Evolutionary conservation across 1,140 invertebrate genomes (phyloP), one percentile per base, ranked within the genome.

Genomic region (Saccostrea cuccullata): DNA sequence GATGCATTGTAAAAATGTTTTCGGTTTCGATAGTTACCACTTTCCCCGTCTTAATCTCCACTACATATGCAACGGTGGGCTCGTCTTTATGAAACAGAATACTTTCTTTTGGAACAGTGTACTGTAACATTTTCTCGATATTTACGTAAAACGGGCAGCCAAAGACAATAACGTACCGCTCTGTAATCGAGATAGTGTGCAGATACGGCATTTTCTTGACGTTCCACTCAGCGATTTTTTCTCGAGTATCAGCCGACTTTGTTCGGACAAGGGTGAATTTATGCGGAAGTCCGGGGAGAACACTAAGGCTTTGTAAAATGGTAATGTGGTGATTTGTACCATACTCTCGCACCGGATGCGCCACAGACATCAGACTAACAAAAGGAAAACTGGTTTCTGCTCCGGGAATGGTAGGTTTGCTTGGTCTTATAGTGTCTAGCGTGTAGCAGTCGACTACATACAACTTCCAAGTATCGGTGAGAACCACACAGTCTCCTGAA

Each of bases 171-270:
- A 90, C 93, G 82, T 93, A 92, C 47, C 91, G 89, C 64, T 89
- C 58, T 0, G 93, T 94, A 3, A 93, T 91, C 0, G 93, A 92
- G 85, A 94, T 93, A 4, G 92, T 93, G 85, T 94, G 94, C 93
- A 94, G 93, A 90, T 94, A 94, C 1, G 92, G 92, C 11, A 93
- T 89, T 55, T 89, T 87, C 20, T 92, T 91, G 13, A 94, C 92
- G 1, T 89, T 58, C 92, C 92, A 93, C 47, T 88, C 47, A 0
- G 93, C 91, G 36, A 94, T 89, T 12, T 92, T 70, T 84, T 92
- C 91, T 15, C 93, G 85, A 15, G 91, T 70, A 47, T 84, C 67
- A 1, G 89, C 47, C 17, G 92, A 92, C 56, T 91, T 90, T 11
- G 93, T 89, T 58, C 93, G 86, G 12, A 93, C 85, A 11, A 94